Base-by-base conservation (phyloP, 2,888 invertebrate species). In the Pollenia labialis region DNA sequence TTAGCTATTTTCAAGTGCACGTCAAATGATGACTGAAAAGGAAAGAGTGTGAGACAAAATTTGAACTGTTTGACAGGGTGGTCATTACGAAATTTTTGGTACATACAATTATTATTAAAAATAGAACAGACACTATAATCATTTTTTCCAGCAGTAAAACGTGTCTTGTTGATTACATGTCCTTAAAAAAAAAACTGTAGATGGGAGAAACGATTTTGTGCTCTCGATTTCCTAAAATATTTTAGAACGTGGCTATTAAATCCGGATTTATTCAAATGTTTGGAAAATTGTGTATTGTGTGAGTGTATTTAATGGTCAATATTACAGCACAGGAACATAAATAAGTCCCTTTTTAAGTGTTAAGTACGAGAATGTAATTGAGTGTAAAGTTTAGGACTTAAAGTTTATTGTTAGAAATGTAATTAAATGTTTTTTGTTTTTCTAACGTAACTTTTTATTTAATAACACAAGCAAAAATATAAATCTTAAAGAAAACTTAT, bases 181-280 rank as follows among this genome's bases (percentile, higher is more conserved):
- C 58, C 23, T 54, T 6, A 16, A 58, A 52, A 9, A 44, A 46
- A 40, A 60, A 52, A 74, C 56, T 72, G 72, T 81, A 81, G 54
- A 66, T 81, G 56, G 81, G 84, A 81, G 84, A 86, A 84, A 80
- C 66, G 9, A 52, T 80, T 72, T 81, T 44, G 32, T 52, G 50
- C 76, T 74, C 62, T 44, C 44, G 32, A 32, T 54, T 74, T 44
- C 77, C 54, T 74, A 77, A 52, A 74, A 48, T 16, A 58, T n/a
- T 74, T 8, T 23, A 58, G 58, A 62, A 81, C 52, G 16, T 80
- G 86, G 86, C 83, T 83, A 86, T 86, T 82, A 83, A 86, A 83
- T 69, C 79, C 86, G 86, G 86, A 80, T 86, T 86, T 86, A 86
- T 80, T 83, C 75, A 86, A 86, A 82, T 86, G 83, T 58, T 86